Conservation (phyloP, 1,140 invertebrate species). For the Lepidurus apus region DNA sequence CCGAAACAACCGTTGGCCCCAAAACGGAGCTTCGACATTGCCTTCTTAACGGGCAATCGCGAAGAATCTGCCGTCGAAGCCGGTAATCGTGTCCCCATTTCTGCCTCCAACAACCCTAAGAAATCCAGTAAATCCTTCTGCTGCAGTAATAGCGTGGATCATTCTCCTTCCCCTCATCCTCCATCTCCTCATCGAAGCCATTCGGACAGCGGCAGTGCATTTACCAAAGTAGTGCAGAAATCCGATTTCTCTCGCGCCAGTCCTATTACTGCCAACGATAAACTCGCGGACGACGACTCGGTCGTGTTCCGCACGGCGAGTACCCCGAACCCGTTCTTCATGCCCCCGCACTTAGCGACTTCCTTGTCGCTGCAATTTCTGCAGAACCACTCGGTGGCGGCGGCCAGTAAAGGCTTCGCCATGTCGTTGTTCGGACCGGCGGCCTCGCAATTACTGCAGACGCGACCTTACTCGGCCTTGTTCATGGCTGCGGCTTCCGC, state of each 20-base stretch:
- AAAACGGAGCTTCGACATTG: conserved; percentile 79
- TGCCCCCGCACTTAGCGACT: conserved; percentile 28
- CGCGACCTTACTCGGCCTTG: conserved; percentile 12
- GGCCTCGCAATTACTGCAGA: conserved; percentile 23
- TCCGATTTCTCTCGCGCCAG: conserved; percentile 29
- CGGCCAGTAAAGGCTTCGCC: conserved; percentile 30
- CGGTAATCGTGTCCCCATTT: not conserved
- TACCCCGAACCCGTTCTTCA: conserved; percentile 25
- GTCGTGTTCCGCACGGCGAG: not conserved
- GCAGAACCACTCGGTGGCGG: conserved; percentile 15
- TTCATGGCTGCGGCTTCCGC: conserved; percentile 21
- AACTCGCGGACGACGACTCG: not conserved
- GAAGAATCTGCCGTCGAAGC: conserved; percentile 64
- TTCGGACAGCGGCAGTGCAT: conserved; percentile 40
- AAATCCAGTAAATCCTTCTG: conserved; percentile 29
- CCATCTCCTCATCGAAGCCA: not conserved
- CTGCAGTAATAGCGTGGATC: conserved; percentile 27
- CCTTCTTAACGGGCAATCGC: conserved; percentile 77
- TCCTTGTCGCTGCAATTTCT: conserved; percentile 32
- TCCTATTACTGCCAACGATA: not conserved
- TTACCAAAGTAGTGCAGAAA: conserved; percentile 43
- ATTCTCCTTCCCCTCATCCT: no score
- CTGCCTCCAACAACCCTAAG: conserved; percentile 7
- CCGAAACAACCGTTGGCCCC: conserved; percentile 34
- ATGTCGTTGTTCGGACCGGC: conserved; percentile 31